A percentile compares a stretch with the other conserved stretches of the same genome.
phyloP scores from a whole-genome alignment of 2,888 invertebrate species.

The Piscicola geometra region DNA sequence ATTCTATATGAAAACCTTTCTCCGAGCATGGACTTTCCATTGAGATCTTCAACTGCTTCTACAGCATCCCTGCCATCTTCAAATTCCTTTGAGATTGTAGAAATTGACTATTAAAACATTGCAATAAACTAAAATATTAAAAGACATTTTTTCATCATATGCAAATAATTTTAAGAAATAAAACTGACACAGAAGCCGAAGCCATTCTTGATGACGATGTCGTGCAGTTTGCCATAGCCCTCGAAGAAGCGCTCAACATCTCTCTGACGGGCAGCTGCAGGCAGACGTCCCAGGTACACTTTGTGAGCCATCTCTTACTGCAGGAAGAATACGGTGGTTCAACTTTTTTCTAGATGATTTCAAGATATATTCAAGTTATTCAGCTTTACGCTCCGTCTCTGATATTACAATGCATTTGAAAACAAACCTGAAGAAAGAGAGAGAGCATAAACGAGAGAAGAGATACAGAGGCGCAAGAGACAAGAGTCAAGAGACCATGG shows the following conservation, averaged over 20 bases:
- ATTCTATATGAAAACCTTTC: slow-evolving; percentile 81
- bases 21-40: slow-evolving; percentile 90
- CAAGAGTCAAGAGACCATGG: background rate
- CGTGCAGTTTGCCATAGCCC: slow-evolving; percentile 85
- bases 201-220: slow-evolving; percentile 68
- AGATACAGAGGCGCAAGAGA: background rate
- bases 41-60: slow-evolving; percentile 95
- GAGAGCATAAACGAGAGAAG: slow-evolving; percentile 6
- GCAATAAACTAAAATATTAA: background rate
- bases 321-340: background rate
- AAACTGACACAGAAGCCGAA: slow-evolving; percentile 33
- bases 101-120: background rate
- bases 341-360: background rate
- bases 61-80: slow-evolving; percentile 95
- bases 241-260: slow-evolving; percentile 93
- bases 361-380: background rate
- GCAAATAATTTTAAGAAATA: slow-evolving; percentile 16
- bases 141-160: background rate
- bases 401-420: background rate
- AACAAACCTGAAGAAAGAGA: slow-evolving; percentile 16
- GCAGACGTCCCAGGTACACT: slow-evolving; percentile 73
- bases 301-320: slow-evolving; percentile 30
- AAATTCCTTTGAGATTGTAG: slow-evolving; percentile 69
- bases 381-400: background rate
- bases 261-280: slow-evolving; percentile 75